phyloP scores from a whole-genome alignment of 1,140 invertebrate species.

The Eriocheir sinensis region DNA sequence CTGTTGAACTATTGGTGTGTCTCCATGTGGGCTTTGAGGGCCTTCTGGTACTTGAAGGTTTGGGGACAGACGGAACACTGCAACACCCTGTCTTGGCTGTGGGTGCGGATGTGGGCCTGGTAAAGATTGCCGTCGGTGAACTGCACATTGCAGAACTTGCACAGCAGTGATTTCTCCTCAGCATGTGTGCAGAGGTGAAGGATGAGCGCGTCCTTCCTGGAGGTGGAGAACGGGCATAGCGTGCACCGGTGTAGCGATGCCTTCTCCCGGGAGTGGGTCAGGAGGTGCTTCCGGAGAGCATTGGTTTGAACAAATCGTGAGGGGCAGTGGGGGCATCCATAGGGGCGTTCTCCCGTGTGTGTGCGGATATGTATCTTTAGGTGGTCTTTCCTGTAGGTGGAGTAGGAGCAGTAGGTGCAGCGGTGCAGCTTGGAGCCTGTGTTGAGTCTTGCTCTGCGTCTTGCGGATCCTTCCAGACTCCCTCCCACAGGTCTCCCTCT shows the following conservation, averaged over 20 bases:
- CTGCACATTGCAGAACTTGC: conserved; percentile 56
- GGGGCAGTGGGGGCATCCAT: conserved; percentile 59
- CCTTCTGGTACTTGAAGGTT: conserved; percentile 42
- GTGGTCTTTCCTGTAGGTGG: conserved; percentile 56
- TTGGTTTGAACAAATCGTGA: conserved; percentile 55
- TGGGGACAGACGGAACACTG: conserved; percentile 45
- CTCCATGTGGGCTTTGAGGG: conserved; percentile 42
- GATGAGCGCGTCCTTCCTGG: conserved; percentile 53
- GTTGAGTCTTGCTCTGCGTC: conserved; percentile 20
- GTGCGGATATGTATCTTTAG: conserved; percentile 63
- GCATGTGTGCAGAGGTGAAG: conserved; percentile 51
- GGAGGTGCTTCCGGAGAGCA: conserved; percentile 56
- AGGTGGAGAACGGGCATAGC: conserved; percentile 40
- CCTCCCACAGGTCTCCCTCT: background rate
- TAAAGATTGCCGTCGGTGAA: conserved; percentile 30
- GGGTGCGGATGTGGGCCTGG: conserved; percentile 48
- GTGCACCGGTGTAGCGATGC: conserved; percentile 45
- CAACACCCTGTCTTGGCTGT: conserved; percentile 26
- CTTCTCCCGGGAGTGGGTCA: conserved; percentile 50
- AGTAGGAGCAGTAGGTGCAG: conserved; percentile 71
- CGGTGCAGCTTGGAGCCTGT: conserved; percentile 48
- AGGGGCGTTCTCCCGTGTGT: conserved; percentile 70
- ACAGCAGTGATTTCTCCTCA: conserved; percentile 42
- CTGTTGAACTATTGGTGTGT: conserved; percentile 36
- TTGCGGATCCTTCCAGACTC: conserved; percentile 13